Percentiles rank a stretch among this genome's conserved stretches.
Conservation (phyloP, 2,113 vertebrate species). For the Hippocampus zosterae region DNA sequence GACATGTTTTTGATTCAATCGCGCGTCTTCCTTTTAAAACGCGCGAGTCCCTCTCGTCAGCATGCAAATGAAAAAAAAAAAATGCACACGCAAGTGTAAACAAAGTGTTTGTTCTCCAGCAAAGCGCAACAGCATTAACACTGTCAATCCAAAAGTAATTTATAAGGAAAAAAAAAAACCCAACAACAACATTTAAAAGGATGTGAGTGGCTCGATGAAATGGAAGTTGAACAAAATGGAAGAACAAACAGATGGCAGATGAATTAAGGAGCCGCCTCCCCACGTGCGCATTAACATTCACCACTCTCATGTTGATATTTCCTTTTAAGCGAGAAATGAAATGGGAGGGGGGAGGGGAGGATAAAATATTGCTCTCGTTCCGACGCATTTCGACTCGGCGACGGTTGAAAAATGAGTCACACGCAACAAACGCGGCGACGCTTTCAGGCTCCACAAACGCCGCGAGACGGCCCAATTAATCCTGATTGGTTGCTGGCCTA, state of each 20-base stretch:
- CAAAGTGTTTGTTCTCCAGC: not conserved
- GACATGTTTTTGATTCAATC: no score
- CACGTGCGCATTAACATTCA: constrained; percentile 13
- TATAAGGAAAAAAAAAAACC: no score
- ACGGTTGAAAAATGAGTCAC: constrained; percentile 26
- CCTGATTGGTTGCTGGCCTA: constrained; percentile 54
- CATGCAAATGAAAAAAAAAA: not conserved
- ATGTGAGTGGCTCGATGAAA: constrained; percentile 28
- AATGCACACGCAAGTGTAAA: not conserved
- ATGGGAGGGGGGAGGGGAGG: not conserved
- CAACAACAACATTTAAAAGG: not conserved
- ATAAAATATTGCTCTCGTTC: constrained; percentile 5
- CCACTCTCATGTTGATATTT: constrained; percentile 26
- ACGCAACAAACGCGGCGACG: constrained; percentile 39
- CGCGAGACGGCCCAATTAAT: constrained; percentile 45
- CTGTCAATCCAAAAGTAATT: not conserved
- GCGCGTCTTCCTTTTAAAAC: not conserved
- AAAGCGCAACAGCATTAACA: not conserved
- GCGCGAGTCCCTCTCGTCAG: not conserved
- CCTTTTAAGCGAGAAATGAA: not conserved
- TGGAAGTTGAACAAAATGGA: constrained; percentile 13
- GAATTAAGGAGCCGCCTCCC: constrained; percentile 34
- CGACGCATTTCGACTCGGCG: constrained; percentile 18
- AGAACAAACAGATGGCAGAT: constrained; percentile 50
- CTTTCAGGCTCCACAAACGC: constrained; percentile 36